Conservation (phyloP, 2,797 vertebrate species). For the Sebastes diaconus region DNA sequence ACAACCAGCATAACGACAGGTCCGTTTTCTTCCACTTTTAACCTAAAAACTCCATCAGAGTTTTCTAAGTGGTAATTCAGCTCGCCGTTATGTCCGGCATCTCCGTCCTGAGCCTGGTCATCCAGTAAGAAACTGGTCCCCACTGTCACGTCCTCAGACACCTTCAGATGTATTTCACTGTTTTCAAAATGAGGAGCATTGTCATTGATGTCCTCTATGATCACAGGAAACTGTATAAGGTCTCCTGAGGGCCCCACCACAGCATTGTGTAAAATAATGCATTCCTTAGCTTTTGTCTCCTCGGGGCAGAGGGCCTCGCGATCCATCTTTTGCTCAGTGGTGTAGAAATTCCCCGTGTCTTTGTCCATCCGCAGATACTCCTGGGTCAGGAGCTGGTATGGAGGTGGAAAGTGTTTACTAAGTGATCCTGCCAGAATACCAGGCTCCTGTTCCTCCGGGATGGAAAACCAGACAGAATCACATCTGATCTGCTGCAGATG, state of each 20-base stretch:
- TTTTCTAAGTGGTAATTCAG: slow-evolving; percentile 76
- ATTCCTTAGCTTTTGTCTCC: slow-evolving; percentile 67
- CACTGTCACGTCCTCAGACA: slow-evolving; percentile 77
- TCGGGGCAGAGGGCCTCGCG: slow-evolving; percentile 79
- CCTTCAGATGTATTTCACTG: slow-evolving; percentile 68
- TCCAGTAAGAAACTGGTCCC: slow-evolving; percentile 79
- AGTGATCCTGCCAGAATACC: slow-evolving; percentile 76
- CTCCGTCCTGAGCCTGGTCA: slow-evolving; percentile 75
- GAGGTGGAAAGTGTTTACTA: slow-evolving; percentile 63
- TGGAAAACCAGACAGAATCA: slow-evolving; percentile 59
- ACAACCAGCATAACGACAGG: slow-evolving; percentile 68
- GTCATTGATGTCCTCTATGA: slow-evolving; percentile 85
- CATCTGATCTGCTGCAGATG: slow-evolving; percentile 70
- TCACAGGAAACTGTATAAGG: slow-evolving; percentile 77
- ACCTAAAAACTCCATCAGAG: slow-evolving; percentile 67
- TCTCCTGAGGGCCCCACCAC: slow-evolving; percentile 74
- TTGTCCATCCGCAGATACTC: slow-evolving; percentile 74
- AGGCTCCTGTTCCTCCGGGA: slow-evolving; percentile 76
- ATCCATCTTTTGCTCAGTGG: slow-evolving; percentile 76
- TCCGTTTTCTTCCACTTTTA: slow-evolving; percentile 59
- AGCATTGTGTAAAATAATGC: slow-evolving; percentile 73
- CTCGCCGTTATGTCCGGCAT: slow-evolving; percentile 71
- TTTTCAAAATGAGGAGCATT: slow-evolving; percentile 82
- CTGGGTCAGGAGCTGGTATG: slow-evolving; percentile 76
- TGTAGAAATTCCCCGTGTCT: slow-evolving; percentile 79